phyloP scores from a whole-genome alignment of 30 jellyfish, hydroid and myxozoan genomes.

The Morbakka virulenta region DNA sequence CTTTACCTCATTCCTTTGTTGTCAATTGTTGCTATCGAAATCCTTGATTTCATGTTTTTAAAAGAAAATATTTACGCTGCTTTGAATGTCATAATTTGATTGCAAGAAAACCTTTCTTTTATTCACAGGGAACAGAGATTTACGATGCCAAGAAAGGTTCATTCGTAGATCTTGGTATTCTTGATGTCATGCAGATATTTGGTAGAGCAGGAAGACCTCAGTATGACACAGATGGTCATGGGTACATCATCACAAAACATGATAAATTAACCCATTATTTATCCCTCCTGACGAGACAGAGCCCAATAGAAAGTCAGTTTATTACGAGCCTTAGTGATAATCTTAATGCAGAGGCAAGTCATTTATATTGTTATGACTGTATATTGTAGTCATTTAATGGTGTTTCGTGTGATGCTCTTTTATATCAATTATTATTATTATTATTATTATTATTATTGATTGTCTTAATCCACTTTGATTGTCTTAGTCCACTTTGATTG shows the following conservation, averaged over 20 bases:
- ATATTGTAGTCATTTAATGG: background rate
- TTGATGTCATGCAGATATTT: constrained; percentile 97
- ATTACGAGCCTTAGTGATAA: constrained; percentile 76
- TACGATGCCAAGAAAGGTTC: constrained; percentile 98
- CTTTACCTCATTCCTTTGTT: too few species aligned
- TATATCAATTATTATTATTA: background rate
- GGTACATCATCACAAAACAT: constrained; percentile 85
- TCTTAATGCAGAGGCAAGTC: constrained; percentile 93
- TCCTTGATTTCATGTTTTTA: too few species aligned
- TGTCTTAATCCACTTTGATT: too few species aligned
- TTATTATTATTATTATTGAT: background rate
- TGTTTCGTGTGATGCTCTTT: background rate
- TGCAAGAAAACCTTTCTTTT: too few species aligned
- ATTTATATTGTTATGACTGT: background rate
- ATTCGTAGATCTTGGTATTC: constrained; percentile 91
- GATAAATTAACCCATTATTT: constrained; percentile 79
- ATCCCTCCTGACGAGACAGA: constrained; percentile 69
- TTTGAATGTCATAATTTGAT: too few species aligned
- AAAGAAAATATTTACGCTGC: too few species aligned
- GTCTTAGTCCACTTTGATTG: too few species aligned
- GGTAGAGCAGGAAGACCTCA: constrained; percentile 99
- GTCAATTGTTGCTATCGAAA: too few species aligned
- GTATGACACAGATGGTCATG: constrained; percentile 94
- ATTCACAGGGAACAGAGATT: constrained; percentile 83
- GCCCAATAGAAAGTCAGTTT: constrained; percentile 98